These are phyloP conservation scores for Callimorpha dominula DNA, from an alignment of 2,888 invertebrate genomes.

Conservation along the genomic window DNA sequence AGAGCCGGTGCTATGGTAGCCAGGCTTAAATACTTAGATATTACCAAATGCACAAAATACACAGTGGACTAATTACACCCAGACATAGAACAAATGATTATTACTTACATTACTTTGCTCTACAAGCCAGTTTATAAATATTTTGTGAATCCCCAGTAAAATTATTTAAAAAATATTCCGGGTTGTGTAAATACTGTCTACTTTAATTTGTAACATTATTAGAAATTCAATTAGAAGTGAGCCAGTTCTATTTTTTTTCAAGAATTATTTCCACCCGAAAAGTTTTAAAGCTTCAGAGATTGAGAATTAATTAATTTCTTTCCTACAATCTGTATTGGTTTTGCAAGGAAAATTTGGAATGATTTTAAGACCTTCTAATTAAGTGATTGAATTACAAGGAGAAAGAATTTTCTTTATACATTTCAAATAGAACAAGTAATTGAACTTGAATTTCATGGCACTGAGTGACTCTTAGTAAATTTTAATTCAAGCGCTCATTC, in stretches of 20 bases:
- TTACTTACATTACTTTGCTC: too few species aligned
- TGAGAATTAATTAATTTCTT: slow-evolving; percentile 42
- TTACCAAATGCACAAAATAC: too few species aligned
- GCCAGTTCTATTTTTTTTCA: background rate
- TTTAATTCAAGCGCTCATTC: too few species aligned
- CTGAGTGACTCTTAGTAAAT: too few species aligned
- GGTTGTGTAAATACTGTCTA: background rate
- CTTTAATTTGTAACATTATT: background rate
- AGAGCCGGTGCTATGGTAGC: too few species aligned
- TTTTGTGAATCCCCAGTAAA: too few species aligned
- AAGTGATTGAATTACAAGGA: slow-evolving; percentile 3
- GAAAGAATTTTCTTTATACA: background rate
- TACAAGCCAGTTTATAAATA: too few species aligned
- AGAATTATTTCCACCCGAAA: slow-evolving; percentile 20
- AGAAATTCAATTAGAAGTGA: slow-evolving; percentile 3
- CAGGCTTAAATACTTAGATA: too few species aligned
- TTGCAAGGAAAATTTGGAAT: slow-evolving; percentile 19
- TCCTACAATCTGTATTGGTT: slow-evolving; percentile 19
- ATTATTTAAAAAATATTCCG: too few species aligned
- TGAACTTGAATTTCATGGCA: too few species aligned
- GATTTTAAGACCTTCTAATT: slow-evolving; percentile 11
- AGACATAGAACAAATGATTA: too few species aligned
- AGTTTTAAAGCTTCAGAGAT: slow-evolving; percentile 37
- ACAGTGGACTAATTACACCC: too few species aligned
- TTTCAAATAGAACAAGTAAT: background rate